Evolutionary conservation across 2,113 vertebrate species (phyloP).

Genomic region (Asarcornis scutulata): DNA sequence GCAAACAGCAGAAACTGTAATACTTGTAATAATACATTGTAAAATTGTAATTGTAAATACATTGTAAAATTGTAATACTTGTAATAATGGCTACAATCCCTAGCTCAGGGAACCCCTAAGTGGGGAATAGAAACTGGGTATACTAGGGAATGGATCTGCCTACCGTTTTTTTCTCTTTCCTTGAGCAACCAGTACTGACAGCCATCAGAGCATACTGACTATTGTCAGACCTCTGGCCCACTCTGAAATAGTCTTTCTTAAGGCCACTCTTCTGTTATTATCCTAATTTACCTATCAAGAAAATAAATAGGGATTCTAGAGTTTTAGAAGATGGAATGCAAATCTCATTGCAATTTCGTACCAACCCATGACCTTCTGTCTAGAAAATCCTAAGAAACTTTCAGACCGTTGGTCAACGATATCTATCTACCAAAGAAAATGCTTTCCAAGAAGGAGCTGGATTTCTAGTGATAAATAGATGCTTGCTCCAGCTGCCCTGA

Average conservation of each 20-base stretch:
- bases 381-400: neutral
- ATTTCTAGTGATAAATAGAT: neutral
- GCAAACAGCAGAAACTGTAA: neutral
- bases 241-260: neutral
- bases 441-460: neutral
- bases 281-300: neutral
- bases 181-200: neutral
- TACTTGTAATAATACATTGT: too few relatives aligned
- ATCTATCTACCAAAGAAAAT: neutral
- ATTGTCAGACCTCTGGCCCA: neutral
- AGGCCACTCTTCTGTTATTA: neutral
- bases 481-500: neutral
- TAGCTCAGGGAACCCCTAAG: neutral
- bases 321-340: neutral
- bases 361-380: neutral
- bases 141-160: neutral
- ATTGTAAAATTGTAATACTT: too few relatives aligned
- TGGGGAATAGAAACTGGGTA: neutral
- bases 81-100: neutral
- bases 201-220: neutral
- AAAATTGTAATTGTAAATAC: too few relatives aligned
- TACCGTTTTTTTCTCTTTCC: neutral
- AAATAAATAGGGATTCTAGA: neutral
- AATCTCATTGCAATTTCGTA: neutral
- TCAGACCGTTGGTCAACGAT: neutral